Evolutionary conservation across 2,113 vertebrate species (phyloP), one percentile per base, ranked within the genome.

Genomic region (Hippocampus abdominalis): DNA sequence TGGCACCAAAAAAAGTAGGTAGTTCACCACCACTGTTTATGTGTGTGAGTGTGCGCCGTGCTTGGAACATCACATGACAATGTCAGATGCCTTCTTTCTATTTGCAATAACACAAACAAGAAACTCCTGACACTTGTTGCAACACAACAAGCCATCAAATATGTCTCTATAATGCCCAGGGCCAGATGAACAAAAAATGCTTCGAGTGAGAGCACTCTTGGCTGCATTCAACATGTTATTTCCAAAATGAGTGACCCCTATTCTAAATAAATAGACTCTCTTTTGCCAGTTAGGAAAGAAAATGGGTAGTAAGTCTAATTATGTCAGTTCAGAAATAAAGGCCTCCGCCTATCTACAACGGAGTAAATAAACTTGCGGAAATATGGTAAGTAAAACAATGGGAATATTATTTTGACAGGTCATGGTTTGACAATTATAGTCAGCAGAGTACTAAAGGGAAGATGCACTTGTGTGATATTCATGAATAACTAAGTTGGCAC

Each of bases 31-130:
- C 57, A 46, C 56, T n/a, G 20, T 53, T 29, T 62, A n/a, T 59
- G 36, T n/a, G 51, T 39, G 18, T 53, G 53, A 64, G 57, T 73
- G 13, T 81, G 74, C 70, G 60, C 80, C 29, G 71, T 68, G 56
- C 61, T 69, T 40, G 68, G 32, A 70, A 56, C 82, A 79, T 79
- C 81, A 75, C 69, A 75, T 73, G 62, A 70, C 63, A 66, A 66
- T 65, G 69, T 73, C 64, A 66, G 25, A 69, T 64, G 68, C 59
- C 66, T 68, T 75, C 60, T 53, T 42, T 73, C 44, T 16, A 49
- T 77, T 80, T 78, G 59, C 49, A 66, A 83, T 36, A 77, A 80
- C 56, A 80, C 32, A 75, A 84, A 82, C 57, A 82, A 64, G 27
- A 44, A 67, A 75, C 42, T 46, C 13, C 56, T 0, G 29, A 42